A percentile compares a stretch with the other conserved stretches of the same genome.
phyloP scores from a whole-genome alignment of 2,113 vertebrate species.

The Leptobrachium leishanense region DNA sequence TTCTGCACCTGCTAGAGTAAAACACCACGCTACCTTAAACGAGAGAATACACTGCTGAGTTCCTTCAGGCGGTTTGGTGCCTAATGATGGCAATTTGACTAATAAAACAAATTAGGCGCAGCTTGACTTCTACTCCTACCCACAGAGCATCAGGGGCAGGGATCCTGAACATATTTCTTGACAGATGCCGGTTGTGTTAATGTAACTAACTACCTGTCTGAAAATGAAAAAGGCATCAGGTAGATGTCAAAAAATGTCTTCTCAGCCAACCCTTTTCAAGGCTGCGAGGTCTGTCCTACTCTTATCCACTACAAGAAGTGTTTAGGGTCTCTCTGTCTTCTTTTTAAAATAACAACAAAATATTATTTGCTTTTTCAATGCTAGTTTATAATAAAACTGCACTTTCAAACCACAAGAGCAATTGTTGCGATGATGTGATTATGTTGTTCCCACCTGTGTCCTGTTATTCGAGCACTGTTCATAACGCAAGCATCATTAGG shows the following conservation, averaged over 20 bases:
- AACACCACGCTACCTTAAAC: slow-evolving; percentile 34
- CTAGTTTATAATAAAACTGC: too few relatives aligned
- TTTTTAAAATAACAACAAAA: too few relatives aligned
- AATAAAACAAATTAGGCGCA: slow-evolving; percentile 51
- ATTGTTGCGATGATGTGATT: too few relatives aligned
- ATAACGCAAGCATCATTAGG: too few relatives aligned
- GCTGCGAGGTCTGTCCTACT: not conserved
- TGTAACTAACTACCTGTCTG: slow-evolving; percentile 39
- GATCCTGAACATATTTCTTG: slow-evolving; percentile 46
- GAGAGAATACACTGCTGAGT: slow-evolving; percentile 44
- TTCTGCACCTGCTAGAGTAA: slow-evolving; percentile 59
- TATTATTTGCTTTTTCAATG: too few relatives aligned
- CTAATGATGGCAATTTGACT: slow-evolving; percentile 49
- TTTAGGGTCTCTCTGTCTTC: too few relatives aligned
- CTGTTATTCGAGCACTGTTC: too few relatives aligned
- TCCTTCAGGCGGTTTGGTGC: slow-evolving; percentile 47
- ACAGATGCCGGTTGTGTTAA: slow-evolving; percentile 46
- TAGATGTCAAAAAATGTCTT: slow-evolving; percentile 13
- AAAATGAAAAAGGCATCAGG: slow-evolving; percentile 31
- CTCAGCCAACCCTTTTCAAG: not conserved
- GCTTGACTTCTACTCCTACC: slow-evolving; percentile 31
- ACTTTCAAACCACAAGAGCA: too few relatives aligned
- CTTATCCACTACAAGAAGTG: too few relatives aligned
- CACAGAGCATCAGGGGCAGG: slow-evolving; percentile 24
- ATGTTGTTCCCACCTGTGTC: too few relatives aligned